phyloP scores from a whole-genome alignment of 1,140 invertebrate species.

The Calephelis virginiensis region DNA sequence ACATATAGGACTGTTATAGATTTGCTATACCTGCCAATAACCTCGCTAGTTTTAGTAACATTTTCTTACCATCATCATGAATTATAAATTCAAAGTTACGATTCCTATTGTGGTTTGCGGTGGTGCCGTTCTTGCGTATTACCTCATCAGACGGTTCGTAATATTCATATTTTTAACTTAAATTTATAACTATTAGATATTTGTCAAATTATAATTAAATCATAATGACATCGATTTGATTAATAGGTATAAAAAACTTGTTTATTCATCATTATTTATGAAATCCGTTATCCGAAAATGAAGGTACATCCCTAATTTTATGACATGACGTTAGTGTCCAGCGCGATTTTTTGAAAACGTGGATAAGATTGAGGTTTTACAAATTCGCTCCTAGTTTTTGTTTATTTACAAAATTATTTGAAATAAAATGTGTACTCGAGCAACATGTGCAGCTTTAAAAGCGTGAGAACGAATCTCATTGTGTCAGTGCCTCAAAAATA shows the following conservation, averaged over 20 bases:
- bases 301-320: slow-evolving; percentile 52
- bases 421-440: slow-evolving; percentile 68
- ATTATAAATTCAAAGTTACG: slow-evolving; percentile 73
- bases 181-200: neutral
- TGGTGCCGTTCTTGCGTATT: slow-evolving; percentile 72
- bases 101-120: slow-evolving; percentile 74
- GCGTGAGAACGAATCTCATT: slow-evolving; percentile 55
- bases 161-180: slow-evolving; percentile 18
- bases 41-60: slow-evolving; percentile 43
- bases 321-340: slow-evolving; percentile 19
- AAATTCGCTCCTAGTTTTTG: neutral
- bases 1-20: slow-evolving; percentile 38
- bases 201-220: no score
- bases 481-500: slow-evolving; percentile 7
- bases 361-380: neutral
- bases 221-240: neutral
- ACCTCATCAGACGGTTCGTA: slow-evolving; percentile 76
- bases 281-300: slow-evolving; percentile 35
- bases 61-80: slow-evolving; percentile 63
- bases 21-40: slow-evolving; percentile 47
- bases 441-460: slow-evolving; percentile 69
- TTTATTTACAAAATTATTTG: slow-evolving; percentile 22
- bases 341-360: slow-evolving; percentile 5
- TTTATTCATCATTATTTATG: slow-evolving; percentile 27
- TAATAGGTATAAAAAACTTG: neutral